Evolutionary conservation across 2,888 invertebrate species (phyloP).

Genomic region (Aquatica leii): DNA sequence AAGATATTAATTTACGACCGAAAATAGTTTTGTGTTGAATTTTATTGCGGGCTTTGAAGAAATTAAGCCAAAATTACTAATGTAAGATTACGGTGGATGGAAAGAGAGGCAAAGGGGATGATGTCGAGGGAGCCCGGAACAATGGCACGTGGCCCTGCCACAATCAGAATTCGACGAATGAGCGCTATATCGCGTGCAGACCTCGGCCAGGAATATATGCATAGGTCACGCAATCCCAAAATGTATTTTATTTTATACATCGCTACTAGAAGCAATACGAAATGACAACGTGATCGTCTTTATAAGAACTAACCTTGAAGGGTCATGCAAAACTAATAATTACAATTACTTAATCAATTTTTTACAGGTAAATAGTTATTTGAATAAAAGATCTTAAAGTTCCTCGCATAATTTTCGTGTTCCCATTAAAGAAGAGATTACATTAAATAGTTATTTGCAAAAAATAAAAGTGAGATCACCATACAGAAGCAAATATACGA

Average conservation of each 20-base stretch:
- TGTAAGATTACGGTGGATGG: conserved; percentile 17
- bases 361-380: too few relatives aligned
- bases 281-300: conserved; percentile 43
- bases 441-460: conserved; percentile 27
- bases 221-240: conserved; percentile 56
- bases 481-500: conserved; percentile 36
- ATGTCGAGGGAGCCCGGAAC: conserved; percentile 44
- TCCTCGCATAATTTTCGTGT: too few relatives aligned
- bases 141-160: conserved; percentile 56
- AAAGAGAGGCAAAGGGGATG: conserved; percentile 25
- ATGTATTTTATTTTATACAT: conserved; percentile 54
- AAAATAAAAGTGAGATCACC: conserved; percentile 38
- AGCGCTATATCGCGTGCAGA: conserved; percentile 55
- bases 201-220: conserved; percentile 53
- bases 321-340: conserved; percentile 15
- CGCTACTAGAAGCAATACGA: conserved; percentile 42
- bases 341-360: conserved; percentile 10
- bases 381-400: too few relatives aligned
- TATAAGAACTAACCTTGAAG: conserved; percentile 19
- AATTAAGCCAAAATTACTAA: conserved; percentile 34
- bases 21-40: conserved; percentile 25
- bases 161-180: conserved; percentile 57
- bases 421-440: too few relatives aligned
- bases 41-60: conserved; percentile 32
- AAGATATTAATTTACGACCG: conserved; percentile 24